Base-by-base conservation (phyloP, 2,113 vertebrate genomes). In the Harpagus bidentatus region DNA sequence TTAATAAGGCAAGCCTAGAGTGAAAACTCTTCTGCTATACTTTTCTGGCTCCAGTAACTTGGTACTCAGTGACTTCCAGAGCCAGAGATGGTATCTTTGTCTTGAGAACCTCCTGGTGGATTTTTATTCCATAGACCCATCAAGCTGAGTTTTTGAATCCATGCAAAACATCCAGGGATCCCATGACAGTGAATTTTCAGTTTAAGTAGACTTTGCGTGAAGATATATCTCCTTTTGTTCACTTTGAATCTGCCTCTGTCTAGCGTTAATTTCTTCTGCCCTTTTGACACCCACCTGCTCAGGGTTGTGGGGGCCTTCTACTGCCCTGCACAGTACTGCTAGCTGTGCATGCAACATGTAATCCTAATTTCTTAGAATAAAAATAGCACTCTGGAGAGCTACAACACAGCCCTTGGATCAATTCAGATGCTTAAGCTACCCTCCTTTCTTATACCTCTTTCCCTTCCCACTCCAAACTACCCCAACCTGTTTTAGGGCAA, bases 261-360 rank as follows among this genome's bases (percentile, higher is more conserved):
- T 66, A 18, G 32, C 29, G 53, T 69, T 74, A 40, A 16, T 40
- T 56, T 45, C 13, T 62, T 56, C 42, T 69, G 10, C 11, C 8
- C 48, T 50, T 84, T 52, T 13, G 17, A 31, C 8, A 36, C 3
- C 2, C 19, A 53, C 13, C 21, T 58, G 13, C 25, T 69, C 48
- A 63, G 34, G 56, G 16, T 6, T 47, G 7, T 42, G 31, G 6
- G n/a, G 23, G 3, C 6, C 23, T 67, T 73, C 28, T 50, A 6
- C 16, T 83, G 47, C 48, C 29, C 19, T 55, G 6, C 17, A 32
- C 20, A 28, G 16, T 26, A 15, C 34, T 61, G 15, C 2, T 55
- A 55, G 32, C 15, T 4, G 1, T 18, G 22, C 6, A 11, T 14
- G 13, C 26, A 69, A 25, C 1, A 2, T 21, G 4, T 10, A 55